Percentiles rank a stretch among this genome's conserved stretches.
These are phyloP conservation scores for Belgica antarctica DNA, from an alignment of 2,888 invertebrate genomes.

Conservation along the genomic window DNA sequence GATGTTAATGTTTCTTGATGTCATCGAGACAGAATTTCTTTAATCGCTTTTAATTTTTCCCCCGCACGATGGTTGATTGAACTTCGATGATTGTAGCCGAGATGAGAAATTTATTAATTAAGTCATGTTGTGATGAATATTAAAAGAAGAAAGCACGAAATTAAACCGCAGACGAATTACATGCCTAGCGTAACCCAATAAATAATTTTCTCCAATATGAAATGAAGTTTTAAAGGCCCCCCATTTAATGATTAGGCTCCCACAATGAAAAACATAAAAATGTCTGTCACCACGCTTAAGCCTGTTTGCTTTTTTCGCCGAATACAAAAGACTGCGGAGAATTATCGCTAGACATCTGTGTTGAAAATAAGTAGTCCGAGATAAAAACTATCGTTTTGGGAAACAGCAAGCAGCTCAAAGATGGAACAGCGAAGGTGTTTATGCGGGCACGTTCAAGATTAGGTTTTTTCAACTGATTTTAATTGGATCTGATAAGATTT, in stretches of 20 bases:
- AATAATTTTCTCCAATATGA: slow-evolving; percentile 6
- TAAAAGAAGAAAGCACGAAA: too few species aligned
- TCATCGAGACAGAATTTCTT: slow-evolving; percentile 6
- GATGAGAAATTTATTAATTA: background rate
- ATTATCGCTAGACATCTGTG: background rate
- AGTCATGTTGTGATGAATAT: too few species aligned
- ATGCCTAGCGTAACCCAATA: background rate
- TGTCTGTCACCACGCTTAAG: background rate
- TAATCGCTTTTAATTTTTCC: background rate
- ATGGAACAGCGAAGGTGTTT: background rate
- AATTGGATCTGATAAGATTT: too few species aligned
- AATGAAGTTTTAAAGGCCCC: too few species aligned
- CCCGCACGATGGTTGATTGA: background rate
- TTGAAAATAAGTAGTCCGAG: background rate
- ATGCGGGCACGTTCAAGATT: too few species aligned
- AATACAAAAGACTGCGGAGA: background rate
- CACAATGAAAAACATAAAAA: background rate
- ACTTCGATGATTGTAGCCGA: background rate
- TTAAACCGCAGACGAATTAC: too few species aligned
- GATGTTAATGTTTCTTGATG: background rate
- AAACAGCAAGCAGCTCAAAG: background rate
- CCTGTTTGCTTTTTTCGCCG: background rate
- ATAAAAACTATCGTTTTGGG: too few species aligned
- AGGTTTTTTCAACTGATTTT: too few species aligned
- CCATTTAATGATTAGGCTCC: background rate